A percentile compares a stretch with the other conserved stretches of the same genome.
phyloP scores from a whole-genome alignment of 2,113 vertebrate species.

The Cebus imitator region DNA sequence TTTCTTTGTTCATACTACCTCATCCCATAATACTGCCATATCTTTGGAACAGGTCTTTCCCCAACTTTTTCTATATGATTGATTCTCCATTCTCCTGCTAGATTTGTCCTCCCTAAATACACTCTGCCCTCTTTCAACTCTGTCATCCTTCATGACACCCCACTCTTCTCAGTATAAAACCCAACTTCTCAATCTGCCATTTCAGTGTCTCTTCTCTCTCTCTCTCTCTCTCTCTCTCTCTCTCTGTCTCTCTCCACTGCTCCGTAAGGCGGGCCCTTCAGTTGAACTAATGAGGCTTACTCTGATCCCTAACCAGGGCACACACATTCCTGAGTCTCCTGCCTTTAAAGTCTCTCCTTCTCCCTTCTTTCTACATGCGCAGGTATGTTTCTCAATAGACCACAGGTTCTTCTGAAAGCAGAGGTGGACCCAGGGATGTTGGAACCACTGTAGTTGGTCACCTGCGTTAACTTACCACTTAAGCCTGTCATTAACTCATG shows the following conservation, averaged over 20 bases:
- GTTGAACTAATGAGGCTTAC: not conserved
- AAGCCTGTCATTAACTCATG: not conserved
- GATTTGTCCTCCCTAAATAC: not conserved
- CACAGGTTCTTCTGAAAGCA: not conserved
- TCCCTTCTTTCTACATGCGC: not conserved
- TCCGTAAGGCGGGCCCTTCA: not conserved
- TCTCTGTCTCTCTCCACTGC: not conserved
- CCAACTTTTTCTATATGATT: not conserved
- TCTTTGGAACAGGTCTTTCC: not conserved
- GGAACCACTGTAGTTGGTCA: not conserved
- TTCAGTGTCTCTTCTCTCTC: not conserved
- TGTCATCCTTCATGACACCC: not conserved
- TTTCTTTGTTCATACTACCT: not conserved
- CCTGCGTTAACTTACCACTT: not conserved
- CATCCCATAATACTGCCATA: not conserved
- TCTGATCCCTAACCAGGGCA: not conserved
- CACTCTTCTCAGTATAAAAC: not conserved
- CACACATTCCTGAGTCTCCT: not conserved
- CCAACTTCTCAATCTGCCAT: not conserved
- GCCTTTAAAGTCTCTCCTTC: not conserved
- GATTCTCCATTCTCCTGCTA: not conserved
- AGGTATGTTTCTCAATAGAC: not conserved
- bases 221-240: not conserved
- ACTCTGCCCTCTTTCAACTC: not conserved
- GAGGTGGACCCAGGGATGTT: not conserved